Base-by-base conservation (phyloP, 2,113 vertebrate species). In the Apteryx owenii region DNA sequence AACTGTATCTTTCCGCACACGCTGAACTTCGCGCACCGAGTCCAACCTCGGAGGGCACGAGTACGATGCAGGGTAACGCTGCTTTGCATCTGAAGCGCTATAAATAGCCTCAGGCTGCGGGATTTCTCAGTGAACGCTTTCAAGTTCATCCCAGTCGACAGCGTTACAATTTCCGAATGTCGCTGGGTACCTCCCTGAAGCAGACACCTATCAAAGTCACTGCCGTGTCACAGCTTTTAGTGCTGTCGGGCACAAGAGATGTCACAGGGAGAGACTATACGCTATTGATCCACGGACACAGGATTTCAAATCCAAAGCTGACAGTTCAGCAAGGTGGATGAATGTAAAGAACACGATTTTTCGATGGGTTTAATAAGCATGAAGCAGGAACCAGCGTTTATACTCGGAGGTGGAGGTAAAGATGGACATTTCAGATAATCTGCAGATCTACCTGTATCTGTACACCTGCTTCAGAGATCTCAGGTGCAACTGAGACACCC, bases 91-190 rank as follows among this genome's bases (percentile, higher is more conserved):
- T 9, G 9, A 28, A 60, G 13, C 2, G 13, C 17, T 10, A 9
- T 8, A 54, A 44, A 6, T 2, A 12, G 17, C 8, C 64, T 44
- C 33, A 8, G 56, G 68, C 53, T 4, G 11, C 0, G 17, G 33
- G 40, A 44, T 80, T 73, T 68, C 46, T 48, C 68, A 23, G 25
- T 0, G 0, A 48, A 22, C 5, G 29, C 68, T 31, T 50, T 38
- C 54, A 33, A 54, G 75, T 1, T 0, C 25, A 0, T 40, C 2
- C 2, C 46, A n/a, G 17, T 50, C 18, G 26, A 18, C 20, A n/a
- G 13, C 7, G 26, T 1, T 19, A 2, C 7, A 5, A 61, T 29
- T 79, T 79, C 60, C 48, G 31, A 31, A 33, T 1, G 25, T 54
- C 7, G 0, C 53, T 0, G 2, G 14, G 40, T 23, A 16, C 31